phyloP scores from a whole-genome alignment of 2,888 invertebrate genomes.

The Ariolimax columbianus region DNA sequence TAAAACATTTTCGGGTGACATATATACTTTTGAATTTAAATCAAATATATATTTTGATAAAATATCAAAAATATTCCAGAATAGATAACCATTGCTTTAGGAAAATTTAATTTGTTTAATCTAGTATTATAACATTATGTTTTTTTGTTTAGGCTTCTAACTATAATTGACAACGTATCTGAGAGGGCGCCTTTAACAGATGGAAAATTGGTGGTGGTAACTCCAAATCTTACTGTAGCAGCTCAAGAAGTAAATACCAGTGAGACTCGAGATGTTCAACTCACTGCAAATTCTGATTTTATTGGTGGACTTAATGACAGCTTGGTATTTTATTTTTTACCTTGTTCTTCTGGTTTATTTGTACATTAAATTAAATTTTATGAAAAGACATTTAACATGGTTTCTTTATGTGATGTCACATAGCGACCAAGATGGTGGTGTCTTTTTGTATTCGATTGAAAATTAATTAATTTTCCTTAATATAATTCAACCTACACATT shows the following conservation, averaged over 20 bases:
- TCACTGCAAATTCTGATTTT: background rate
- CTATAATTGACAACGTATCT: background rate
- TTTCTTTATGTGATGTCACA: too few relatives aligned
- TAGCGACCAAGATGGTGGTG: too few relatives aligned
- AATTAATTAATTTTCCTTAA: too few relatives aligned
- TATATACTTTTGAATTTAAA: too few relatives aligned
- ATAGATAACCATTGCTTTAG: background rate
- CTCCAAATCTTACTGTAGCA: conserved; percentile 35
- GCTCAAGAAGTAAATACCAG: conserved; percentile 12
- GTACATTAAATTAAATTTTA: too few relatives aligned
- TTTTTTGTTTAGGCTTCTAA: background rate
- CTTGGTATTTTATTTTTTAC: background rate
- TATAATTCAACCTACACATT: too few relatives aligned
- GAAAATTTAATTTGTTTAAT: background rate
- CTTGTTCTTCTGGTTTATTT: background rate
- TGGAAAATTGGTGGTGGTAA: conserved; percentile 18
- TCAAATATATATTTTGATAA: too few relatives aligned
- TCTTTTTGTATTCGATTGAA: too few relatives aligned
- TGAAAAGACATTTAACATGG: too few relatives aligned
- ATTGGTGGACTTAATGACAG: background rate
- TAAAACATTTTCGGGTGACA: too few relatives aligned
- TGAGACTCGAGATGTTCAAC: conserved; percentile 23
- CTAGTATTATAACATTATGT: background rate
- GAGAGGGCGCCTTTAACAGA: background rate
- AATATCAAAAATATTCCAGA: background rate